Percentiles rank a stretch among this genome's conserved stretches.
phyloP scores from a whole-genome alignment of 2,113 vertebrate species.

The Astur gentilis region DNA sequence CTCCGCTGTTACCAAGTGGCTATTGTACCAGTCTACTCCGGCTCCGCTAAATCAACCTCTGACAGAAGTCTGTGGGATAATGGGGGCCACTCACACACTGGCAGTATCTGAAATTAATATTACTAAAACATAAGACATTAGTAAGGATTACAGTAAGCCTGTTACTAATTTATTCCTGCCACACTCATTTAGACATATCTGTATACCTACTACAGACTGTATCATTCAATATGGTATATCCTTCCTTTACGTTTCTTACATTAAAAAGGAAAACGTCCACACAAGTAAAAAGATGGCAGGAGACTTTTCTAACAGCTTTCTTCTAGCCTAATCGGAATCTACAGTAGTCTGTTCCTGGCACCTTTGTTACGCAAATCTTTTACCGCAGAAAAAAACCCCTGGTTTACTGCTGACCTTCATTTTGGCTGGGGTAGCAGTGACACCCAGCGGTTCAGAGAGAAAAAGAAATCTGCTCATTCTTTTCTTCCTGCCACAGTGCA shows the following conservation, averaged over 20 bases:
- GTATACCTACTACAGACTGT: too few species aligned
- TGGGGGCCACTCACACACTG: background rate
- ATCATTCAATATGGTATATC: background rate
- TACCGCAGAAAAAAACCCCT: background rate
- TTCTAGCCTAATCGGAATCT: background rate
- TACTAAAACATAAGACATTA: background rate
- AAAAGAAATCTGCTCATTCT: background rate
- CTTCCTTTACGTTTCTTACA: background rate
- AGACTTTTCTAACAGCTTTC: background rate
- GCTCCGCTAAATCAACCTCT: background rate
- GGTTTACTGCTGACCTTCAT: background rate
- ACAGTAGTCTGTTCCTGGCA: background rate
- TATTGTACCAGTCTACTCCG: background rate
- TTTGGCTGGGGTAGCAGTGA: constrained; percentile 7
- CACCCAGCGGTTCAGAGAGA: constrained; percentile 4
- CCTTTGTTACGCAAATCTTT: background rate
- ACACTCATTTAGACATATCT: background rate
- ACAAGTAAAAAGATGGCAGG: background rate
- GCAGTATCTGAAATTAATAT: background rate
- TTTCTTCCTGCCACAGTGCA: background rate
- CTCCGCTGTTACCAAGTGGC: background rate
- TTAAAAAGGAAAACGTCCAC: background rate
- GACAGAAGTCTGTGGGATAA: background rate
- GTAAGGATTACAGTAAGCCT: background rate
- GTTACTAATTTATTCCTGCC: background rate